phyloP scores from a whole-genome alignment of 2,888 invertebrate genomes.

The Poecilus cupreus region DNA sequence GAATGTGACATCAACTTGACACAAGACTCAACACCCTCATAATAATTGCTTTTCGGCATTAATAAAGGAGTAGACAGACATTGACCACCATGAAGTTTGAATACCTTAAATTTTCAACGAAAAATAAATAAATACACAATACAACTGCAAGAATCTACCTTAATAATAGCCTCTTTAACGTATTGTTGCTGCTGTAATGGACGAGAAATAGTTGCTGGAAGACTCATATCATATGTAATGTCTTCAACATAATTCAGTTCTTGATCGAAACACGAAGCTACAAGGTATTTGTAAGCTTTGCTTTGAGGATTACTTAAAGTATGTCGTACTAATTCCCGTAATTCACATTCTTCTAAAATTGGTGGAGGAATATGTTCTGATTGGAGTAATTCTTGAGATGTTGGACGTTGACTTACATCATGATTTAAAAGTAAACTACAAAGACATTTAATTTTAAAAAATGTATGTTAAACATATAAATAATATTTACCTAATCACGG shows the following conservation, averaged over 20 bases:
- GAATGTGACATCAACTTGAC: conserved; percentile 91
- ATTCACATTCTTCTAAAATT: conserved; percentile 88
- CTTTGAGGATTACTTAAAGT: conserved; percentile 88
- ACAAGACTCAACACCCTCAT: conserved; percentile 77
- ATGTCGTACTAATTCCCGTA: conserved; percentile 88
- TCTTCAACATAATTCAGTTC: conserved; percentile 77
- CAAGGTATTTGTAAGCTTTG: conserved; percentile 84
- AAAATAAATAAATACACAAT: conserved; percentile 23
- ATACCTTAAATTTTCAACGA: conserved; percentile 72
- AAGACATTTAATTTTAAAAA: conserved; percentile 41
- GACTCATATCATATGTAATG: conserved; percentile 86
- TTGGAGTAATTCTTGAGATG: conserved; percentile 87
- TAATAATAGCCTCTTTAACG: conserved; percentile 69
- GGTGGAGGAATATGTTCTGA: conserved; percentile 91
- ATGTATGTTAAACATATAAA: conserved; percentile 51
- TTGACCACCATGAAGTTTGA: conserved; percentile 86
- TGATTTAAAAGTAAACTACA: conserved; percentile 87
- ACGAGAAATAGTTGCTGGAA: conserved; percentile 70
- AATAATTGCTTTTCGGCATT: conserved; percentile 82
- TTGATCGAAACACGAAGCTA: conserved; percentile 77
- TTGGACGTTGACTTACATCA: conserved; percentile 88
- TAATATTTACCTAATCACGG: conserved; percentile 77
- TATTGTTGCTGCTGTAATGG: conserved; percentile 72
- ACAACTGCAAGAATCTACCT: conserved; percentile 64
- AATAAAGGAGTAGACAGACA: conserved; percentile 87